A percentile compares a stretch with the other conserved stretches of the same genome.
Evolutionary conservation across 2,113 vertebrate genomes (phyloP).

Genomic region (Passer montanus): DNA sequence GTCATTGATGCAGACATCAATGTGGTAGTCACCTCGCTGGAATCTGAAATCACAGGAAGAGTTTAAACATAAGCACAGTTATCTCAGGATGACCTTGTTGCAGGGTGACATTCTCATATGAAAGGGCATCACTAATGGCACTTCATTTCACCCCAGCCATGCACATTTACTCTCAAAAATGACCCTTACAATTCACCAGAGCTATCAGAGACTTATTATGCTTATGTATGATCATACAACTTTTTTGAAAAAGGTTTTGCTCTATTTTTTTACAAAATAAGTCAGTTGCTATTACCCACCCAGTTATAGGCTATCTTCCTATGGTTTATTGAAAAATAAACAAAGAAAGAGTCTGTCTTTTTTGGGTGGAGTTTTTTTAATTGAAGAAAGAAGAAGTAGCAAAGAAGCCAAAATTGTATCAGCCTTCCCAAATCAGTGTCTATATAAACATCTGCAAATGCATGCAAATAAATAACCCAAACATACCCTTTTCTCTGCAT

Average conservation of each 20-base stretch:
- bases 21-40: constrained; percentile 93
- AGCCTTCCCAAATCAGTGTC: background rate
- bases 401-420: background rate
- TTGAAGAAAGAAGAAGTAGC: background rate
- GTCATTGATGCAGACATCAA: constrained; percentile 98
- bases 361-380: background rate
- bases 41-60: constrained; percentile 80
- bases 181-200: background rate
- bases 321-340: background rate
- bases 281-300: background rate
- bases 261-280: background rate
- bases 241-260: background rate
- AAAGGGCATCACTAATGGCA: background rate
- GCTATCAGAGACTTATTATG: background rate
- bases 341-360: background rate
- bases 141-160: background rate
- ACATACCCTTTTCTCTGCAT: background rate
- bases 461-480: background rate
- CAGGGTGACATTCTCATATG: background rate
- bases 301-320: background rate
- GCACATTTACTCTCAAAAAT: background rate
- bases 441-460: background rate
- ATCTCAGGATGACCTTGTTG: background rate
- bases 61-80: background rate
- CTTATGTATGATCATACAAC: background rate